A percentile compares a stretch with the other conserved stretches of the same genome.
phyloP scores from a whole-genome alignment of 2,797 vertebrate genomes.

The Rallus crepitans region DNA sequence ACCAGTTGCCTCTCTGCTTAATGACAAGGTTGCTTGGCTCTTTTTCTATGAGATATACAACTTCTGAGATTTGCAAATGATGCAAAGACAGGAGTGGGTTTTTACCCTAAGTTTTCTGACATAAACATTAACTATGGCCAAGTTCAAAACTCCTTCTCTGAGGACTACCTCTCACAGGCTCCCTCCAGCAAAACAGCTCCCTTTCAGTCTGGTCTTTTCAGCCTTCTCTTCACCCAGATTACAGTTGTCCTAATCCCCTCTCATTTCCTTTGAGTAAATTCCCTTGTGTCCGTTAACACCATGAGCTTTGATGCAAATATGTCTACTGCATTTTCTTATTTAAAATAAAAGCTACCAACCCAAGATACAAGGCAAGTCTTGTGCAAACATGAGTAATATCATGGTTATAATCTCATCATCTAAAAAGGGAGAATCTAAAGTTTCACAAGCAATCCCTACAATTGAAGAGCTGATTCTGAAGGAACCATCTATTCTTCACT shows the following conservation, averaged over 20 bases:
- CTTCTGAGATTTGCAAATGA: background rate
- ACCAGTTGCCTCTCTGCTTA: background rate
- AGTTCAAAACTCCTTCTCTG: background rate
- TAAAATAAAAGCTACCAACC: background rate
- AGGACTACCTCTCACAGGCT: background rate
- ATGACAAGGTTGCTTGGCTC: background rate
- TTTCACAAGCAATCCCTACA: background rate
- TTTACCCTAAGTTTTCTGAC: background rate
- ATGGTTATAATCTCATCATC: background rate
- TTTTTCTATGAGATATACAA: background rate
- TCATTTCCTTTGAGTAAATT: background rate
- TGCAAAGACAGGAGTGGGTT: background rate
- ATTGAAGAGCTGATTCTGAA: background rate
- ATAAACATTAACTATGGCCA: background rate
- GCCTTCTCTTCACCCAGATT: background rate
- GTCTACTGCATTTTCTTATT: background rate
- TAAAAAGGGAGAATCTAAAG: background rate
- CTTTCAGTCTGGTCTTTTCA: background rate
- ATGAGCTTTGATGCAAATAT: background rate
- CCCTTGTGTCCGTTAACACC: background rate
- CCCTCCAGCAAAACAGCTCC: background rate
- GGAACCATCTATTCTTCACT: background rate
- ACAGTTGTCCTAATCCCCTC: background rate
- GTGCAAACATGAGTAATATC: background rate
- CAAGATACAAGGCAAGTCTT: background rate